Evolutionary conservation across 2,113 vertebrate genomes (phyloP).

Genomic region (Carassius carassius): DNA sequence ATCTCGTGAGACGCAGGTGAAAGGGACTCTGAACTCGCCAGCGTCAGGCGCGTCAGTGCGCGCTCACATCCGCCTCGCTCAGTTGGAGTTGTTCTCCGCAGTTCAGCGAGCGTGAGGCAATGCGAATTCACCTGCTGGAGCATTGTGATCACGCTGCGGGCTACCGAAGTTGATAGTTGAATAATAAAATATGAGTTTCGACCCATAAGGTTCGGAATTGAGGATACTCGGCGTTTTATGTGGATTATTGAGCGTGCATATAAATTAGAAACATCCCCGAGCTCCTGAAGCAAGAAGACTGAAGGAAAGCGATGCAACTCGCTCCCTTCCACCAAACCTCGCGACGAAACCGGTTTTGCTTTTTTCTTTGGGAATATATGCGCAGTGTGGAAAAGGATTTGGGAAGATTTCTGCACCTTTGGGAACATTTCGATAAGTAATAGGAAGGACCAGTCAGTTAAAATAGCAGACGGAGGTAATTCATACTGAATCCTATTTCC

Average conservation of each 20-base stretch:
- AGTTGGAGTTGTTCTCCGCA: constrained; percentile 42
- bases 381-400: constrained; percentile 20
- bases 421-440: neutral
- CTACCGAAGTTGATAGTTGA: constrained; percentile 27
- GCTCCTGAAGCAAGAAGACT: constrained; percentile 24
- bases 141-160: constrained; percentile 45
- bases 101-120: constrained; percentile 36
- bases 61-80: constrained; percentile 44
- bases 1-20: constrained; percentile 47
- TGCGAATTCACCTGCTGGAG: constrained; percentile 53
- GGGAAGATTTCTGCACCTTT: neutral
- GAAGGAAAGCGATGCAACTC: constrained; percentile 36
- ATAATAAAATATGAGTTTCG: neutral
- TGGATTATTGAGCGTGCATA: constrained; percentile 42
- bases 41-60: constrained; percentile 43
- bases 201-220: neutral
- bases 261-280: constrained; percentile 13
- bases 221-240: constrained; percentile 17
- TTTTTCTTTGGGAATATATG: constrained; percentile 32
- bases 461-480: constrained; percentile 33
- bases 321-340: constrained; percentile 27
- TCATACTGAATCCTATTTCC: neutral
- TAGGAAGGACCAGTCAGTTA: neutral
- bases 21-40: constrained; percentile 30
- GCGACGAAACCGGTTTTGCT: constrained; percentile 6